Evolutionary conservation across 2,113 vertebrate genomes (phyloP).

Genomic region (Phrynosoma platyrhinos): DNA sequence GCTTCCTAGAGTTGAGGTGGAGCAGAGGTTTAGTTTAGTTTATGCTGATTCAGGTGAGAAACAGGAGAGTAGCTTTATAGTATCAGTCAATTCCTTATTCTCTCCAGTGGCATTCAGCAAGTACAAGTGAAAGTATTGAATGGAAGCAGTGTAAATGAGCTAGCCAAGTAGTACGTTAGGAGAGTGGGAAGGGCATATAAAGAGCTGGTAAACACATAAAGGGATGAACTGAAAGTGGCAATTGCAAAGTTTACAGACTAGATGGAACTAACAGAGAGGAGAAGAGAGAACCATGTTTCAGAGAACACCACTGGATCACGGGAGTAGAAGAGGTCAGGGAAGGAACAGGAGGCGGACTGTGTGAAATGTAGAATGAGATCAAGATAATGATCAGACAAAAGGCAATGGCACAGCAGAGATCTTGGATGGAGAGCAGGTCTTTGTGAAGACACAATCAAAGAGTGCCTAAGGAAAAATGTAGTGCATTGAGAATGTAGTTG

Average conservation of each 20-base stretch:
- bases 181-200: background rate
- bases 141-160: background rate
- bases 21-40: no score
- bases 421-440: background rate
- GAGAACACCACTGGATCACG: background rate
- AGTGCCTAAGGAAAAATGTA: background rate
- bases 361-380: background rate
- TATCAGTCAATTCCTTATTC: background rate
- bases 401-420: no score
- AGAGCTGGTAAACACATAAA: background rate
- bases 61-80: background rate
- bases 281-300: background rate
- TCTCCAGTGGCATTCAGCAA: background rate
- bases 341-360: no score
- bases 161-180: background rate
- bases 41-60: background rate
- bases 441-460: background rate
- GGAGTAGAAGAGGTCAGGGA: background rate
- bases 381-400: background rate
- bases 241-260: background rate
- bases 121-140: background rate
- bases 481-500: background rate
- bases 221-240: background rate
- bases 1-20: no score
- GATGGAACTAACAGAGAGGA: background rate